Conservation (phyloP, 2,888 invertebrate genomes). For the Maniola hyperantus region DNA sequence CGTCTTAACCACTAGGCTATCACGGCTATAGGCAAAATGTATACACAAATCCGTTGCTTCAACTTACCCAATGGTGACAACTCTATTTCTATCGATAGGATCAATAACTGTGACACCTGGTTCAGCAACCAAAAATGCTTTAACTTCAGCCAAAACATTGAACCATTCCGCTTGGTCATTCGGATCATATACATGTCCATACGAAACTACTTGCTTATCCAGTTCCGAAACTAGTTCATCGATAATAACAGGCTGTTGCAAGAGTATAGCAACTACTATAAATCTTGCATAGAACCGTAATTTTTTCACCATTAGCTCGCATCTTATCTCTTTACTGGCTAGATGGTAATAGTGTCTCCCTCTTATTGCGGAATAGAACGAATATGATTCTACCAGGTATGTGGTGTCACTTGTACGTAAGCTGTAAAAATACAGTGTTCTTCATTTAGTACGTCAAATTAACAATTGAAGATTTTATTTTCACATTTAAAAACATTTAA, state of each 20-base stretch:
- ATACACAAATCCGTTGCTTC: too few relatives aligned
- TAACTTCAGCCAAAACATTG: slow-evolving; percentile 95
- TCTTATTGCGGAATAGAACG: slow-evolving; percentile 97
- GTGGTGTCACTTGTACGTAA: slow-evolving; percentile 97
- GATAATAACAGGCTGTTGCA: slow-evolving; percentile 96
- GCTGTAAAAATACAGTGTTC: slow-evolving; percentile 74
- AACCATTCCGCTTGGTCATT: slow-evolving; percentile 98
- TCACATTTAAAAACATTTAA: too few relatives aligned
- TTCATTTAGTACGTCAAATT: too few relatives aligned
- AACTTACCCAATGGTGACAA: slow-evolving; percentile 91
- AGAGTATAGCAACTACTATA: slow-evolving; percentile 96
- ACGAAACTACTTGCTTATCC: slow-evolving; percentile 96
- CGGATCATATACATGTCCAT: slow-evolving; percentile 97
- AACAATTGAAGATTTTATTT: too few relatives aligned
- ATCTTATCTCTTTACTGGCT: slow-evolving; percentile 95
- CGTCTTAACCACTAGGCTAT: too few relatives aligned
- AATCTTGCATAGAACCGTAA: slow-evolving; percentile 97
- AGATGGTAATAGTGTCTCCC: slow-evolving; percentile 97
- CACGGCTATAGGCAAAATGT: too few relatives aligned
- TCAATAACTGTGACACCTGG: slow-evolving; percentile 94
- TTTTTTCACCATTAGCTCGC: slow-evolving; percentile 98
- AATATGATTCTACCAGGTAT: slow-evolving; percentile 97
- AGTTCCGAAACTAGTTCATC: slow-evolving; percentile 95
- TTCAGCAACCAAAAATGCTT: slow-evolving; percentile 96
- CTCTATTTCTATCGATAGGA: slow-evolving; percentile 92